Evolutionary conservation across 2,888 invertebrate genomes (phyloP).

Genomic region (Melipona beecheii): DNA sequence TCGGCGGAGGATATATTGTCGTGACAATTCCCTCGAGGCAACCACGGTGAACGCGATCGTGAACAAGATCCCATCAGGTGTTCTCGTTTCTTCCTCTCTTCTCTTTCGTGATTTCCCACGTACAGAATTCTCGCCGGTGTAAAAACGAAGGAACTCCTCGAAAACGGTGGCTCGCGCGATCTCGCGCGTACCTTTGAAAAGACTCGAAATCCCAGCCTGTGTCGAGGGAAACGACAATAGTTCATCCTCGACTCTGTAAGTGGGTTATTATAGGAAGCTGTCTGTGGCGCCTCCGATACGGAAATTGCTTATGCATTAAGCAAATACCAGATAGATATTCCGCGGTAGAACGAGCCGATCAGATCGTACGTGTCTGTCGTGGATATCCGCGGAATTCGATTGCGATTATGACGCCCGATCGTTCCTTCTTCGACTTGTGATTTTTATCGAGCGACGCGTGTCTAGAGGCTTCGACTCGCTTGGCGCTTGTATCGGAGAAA

Average conservation of each 20-base stretch:
- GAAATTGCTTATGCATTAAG: constrained; percentile 82
- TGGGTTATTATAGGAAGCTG: constrained; percentile 80
- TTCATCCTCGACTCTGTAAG: constrained; percentile 75
- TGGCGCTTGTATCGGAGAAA: neutral
- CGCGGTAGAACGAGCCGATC: constrained; percentile 43
- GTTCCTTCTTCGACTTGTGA: constrained; percentile 4
- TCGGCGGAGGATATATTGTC: constrained; percentile 53
- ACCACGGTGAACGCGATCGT: neutral
- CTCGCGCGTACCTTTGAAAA: constrained; percentile 7
- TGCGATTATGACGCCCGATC: constrained; percentile 32
- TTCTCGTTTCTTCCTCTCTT: constrained; percentile 1
- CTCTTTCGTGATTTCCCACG: neutral
- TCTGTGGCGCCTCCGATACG: constrained; percentile 77
- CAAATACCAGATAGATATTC: constrained; percentile 78
- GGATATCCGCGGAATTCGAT: constrained; percentile 48
- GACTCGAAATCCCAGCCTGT: constrained; percentile 45
- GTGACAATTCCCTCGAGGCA: constrained; percentile 9
- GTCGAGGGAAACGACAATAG: constrained; percentile 67
- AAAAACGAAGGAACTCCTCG: neutral
- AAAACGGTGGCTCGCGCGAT: constrained; percentile 16
- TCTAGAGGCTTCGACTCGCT: too few species aligned
- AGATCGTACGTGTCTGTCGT: constrained; percentile 44
- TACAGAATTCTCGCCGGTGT: constrained; percentile 11
- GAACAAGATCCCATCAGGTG: constrained; percentile 5
- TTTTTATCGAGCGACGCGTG: neutral